A percentile compares a stretch with the other conserved stretches of the same genome.
These are phyloP conservation scores for Melanchra persicariae DNA, from an alignment of 2,888 invertebrate species.

Conservation along the genomic window DNA sequence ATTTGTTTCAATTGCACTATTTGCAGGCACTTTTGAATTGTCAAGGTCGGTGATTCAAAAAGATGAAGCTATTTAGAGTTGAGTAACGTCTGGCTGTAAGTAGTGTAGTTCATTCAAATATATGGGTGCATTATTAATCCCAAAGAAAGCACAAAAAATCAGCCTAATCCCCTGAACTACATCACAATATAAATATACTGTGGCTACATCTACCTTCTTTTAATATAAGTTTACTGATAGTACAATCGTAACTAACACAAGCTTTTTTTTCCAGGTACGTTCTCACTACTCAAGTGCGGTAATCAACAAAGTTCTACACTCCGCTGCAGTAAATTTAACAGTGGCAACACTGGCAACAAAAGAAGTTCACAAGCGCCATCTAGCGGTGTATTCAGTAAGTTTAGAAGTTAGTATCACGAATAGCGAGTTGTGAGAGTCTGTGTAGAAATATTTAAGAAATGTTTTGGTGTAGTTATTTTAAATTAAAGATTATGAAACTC, in stretches of 20 bases:
- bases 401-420: slow-evolving; percentile 34
- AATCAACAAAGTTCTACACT: slow-evolving; percentile 68
- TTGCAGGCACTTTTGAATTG: too few relatives aligned
- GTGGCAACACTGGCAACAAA: slow-evolving; percentile 78
- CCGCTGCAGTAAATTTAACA: slow-evolving; percentile 73
- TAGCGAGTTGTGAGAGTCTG: slow-evolving; percentile 11
- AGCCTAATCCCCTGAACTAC: too few relatives aligned
- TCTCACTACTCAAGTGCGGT: slow-evolving; percentile 52
- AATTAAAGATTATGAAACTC: slow-evolving; percentile 24
- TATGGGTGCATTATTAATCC: too few relatives aligned
- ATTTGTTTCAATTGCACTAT: too few relatives aligned
- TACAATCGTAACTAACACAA: slow-evolving; percentile 36
- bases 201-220: neutral
- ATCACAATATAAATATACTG: too few relatives aligned
- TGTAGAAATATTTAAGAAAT: slow-evolving; percentile 40
- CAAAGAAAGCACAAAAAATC: too few relatives aligned
- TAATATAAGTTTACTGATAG: slow-evolving; percentile 13
- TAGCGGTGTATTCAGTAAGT: slow-evolving; percentile 59
- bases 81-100: too few relatives aligned
- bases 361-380: slow-evolving; percentile 74
- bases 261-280: slow-evolving; percentile 74
- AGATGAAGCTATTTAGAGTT: too few relatives aligned
- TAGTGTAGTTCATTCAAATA: too few relatives aligned
- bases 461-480: slow-evolving; percentile 21
- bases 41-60: too few relatives aligned